Evolutionary conservation across 2,888 invertebrate species (phyloP).

Genomic region (Pterostichus niger): DNA sequence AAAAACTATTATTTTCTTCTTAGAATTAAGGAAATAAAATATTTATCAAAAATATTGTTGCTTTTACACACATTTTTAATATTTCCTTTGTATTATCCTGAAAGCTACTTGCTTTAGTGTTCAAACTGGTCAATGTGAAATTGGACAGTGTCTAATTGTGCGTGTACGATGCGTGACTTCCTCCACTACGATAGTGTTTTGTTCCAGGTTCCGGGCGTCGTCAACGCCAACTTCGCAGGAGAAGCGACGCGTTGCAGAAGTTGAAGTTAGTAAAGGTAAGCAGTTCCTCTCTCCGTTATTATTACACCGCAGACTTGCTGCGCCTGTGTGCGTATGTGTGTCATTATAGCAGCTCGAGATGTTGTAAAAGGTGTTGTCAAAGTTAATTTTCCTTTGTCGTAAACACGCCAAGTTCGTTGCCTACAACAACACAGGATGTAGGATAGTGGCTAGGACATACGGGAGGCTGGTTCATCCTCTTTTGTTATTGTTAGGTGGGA

Average conservation of each 20-base stretch:
- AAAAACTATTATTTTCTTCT: too few species aligned
- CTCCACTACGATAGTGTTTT: too few species aligned
- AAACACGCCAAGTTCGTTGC: slow-evolving; percentile 28
- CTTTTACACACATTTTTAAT: too few species aligned
- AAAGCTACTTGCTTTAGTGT: too few species aligned
- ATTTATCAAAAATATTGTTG: too few species aligned
- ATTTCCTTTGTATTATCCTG: too few species aligned
- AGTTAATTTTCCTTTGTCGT: slow-evolving; percentile 58
- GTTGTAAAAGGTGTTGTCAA: slow-evolving; percentile 52
- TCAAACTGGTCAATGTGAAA: too few species aligned
- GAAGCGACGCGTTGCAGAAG: background rate
- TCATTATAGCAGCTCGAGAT: slow-evolving; percentile 39
- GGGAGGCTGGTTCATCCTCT: background rate
- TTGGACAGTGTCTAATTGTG: too few species aligned
- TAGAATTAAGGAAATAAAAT: too few species aligned
- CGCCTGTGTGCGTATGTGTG: slow-evolving; percentile 19
- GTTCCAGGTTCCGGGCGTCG: too few species aligned
- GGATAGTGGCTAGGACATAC: background rate
- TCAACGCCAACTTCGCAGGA: too few species aligned
- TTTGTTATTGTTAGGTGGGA: background rate
- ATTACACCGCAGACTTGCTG: background rate
- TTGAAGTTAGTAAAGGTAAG: slow-evolving; percentile 4
- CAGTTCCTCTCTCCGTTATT: background rate
- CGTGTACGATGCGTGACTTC: too few species aligned
- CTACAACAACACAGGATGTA: background rate